Conservation (phyloP, 2,113 vertebrate genomes). For the Gymnogyps californianus region DNA sequence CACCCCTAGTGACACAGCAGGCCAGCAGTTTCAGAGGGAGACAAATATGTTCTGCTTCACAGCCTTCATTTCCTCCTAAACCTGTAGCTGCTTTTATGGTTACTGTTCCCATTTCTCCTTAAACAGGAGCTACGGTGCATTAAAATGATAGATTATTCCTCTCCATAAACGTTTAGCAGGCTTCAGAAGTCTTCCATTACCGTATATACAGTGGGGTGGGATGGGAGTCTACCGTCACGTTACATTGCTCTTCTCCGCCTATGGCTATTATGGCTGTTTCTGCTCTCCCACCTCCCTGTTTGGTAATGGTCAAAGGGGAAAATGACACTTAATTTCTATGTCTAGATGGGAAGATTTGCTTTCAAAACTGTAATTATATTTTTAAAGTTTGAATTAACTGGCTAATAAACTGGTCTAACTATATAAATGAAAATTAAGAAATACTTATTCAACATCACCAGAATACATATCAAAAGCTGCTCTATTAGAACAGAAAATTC, state of each 20-base stretch:
- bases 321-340: neutral
- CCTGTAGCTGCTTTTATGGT: neutral
- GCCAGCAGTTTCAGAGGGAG: neutral
- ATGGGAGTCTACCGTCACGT: accelerated
- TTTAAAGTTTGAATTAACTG: neutral
- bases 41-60: neutral
- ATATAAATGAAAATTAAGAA: neutral
- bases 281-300: neutral
- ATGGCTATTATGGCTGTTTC: neutral
- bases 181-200: neutral
- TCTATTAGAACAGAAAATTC: neutral
- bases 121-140: neutral
- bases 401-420: neutral
- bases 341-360: neutral
- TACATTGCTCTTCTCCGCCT: neutral
- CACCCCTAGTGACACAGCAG: neutral
- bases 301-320: neutral
- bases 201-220: neutral
- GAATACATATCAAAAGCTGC: neutral
- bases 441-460: neutral
- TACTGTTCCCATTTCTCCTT: neutral
- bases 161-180: neutral
- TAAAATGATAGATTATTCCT: neutral
- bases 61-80: neutral
- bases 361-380: neutral